Conservation (phyloP, 2,888 invertebrate species). For the Diaprepes abbreviatus region DNA sequence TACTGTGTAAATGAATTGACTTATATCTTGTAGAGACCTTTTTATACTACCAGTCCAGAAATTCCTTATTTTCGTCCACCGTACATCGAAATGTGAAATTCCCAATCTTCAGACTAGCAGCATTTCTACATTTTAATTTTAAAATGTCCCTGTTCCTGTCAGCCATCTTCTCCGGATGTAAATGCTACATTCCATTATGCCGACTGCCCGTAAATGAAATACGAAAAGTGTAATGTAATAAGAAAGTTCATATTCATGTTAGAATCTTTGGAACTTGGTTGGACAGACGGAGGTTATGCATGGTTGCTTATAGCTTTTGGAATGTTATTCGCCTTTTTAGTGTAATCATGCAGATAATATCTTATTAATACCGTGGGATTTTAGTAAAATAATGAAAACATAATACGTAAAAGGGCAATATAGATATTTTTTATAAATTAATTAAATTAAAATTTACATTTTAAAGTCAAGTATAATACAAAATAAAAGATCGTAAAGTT, state of each 20-base stretch:
- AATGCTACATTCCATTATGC: conserved; percentile 46
- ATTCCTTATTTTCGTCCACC: no score
- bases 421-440: no score
- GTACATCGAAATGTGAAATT: conserved; percentile 1
- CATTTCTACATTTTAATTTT: conserved; percentile 11
- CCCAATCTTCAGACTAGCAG: not conserved
- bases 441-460: no score
- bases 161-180: conserved; percentile 16
- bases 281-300: not conserved
- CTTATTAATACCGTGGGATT: no score
- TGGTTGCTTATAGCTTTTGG: not conserved
- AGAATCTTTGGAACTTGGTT: not conserved
- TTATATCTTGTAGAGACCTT: no score
- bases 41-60: no score
- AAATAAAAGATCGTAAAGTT: no score
- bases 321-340: conserved; percentile 3
- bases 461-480: no score
- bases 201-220: conserved; percentile 30
- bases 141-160: conserved; percentile 3
- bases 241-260: not conserved
- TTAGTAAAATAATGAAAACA: no score
- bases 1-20: no score
- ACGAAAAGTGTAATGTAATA: conserved; percentile 5
- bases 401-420: no score
- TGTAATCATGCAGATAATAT: not conserved